Evolutionary conservation across 2,888 invertebrate species (phyloP), one percentile per base, ranked within the genome.

Genomic region (Reticulitermes lucifugus): DNA sequence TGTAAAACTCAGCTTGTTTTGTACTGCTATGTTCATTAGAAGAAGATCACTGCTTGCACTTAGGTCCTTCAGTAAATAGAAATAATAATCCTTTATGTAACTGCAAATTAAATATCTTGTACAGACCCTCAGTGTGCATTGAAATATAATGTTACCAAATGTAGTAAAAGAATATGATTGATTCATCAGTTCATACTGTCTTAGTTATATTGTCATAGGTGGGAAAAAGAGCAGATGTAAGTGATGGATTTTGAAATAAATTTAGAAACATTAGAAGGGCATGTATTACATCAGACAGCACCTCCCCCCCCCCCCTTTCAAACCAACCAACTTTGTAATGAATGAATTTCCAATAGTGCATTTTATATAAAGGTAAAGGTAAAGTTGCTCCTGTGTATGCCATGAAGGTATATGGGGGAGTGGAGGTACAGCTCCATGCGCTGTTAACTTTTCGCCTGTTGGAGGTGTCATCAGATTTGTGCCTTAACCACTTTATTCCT

Each of bases 241-340:
- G n/a, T 65, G 65, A 65, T 25, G 25, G 25, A 65, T 65, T 65
- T 65, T 65, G n/a, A 65, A 65, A 65, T 65, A 65, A 65, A 65
- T 65, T 25, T 65, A 25, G 65, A 65, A 65, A 65, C 25, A 5
- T 25, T n/a, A 25, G 25, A n/a, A n/a, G 25, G 65, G 9, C n/a
- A 25, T 65, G n/a, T 65, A 65, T 65, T n/a, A 65, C n/a, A 4
- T 65, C 7, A 25, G 0, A 65, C 18, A 55, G 55, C 14, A 12
- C 25, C n/a, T 7, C 21, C n/a, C 18, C 1, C 60, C n/a, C 22
- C 60, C 60, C 22, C 4, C 7, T 0, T 22, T 59, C 21, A 22
- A 60, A 35, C 35, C 35, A 35, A 35, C 35, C 35, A 35, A 35
- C 35, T 35, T 35, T 4, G 4, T 35, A 35, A 35, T 35, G 35